A percentile compares a stretch with the other conserved stretches of the same genome.
Conservation (phyloP, 2,888 invertebrate species). For the Ommatoiulus sabulosus region DNA sequence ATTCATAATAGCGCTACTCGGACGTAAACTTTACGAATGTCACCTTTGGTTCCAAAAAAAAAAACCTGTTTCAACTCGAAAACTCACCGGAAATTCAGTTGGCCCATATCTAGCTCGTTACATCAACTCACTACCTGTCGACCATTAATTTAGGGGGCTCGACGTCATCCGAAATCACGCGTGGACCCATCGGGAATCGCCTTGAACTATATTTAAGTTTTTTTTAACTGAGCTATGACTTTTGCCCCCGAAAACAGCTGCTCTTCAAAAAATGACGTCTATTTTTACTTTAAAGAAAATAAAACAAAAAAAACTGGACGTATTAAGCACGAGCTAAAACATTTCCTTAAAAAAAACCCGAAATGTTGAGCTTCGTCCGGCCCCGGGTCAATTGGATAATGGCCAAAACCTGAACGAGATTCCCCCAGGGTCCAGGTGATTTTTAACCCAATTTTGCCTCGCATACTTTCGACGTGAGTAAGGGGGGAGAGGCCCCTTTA, state of each 20-base stretch:
- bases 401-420: background rate
- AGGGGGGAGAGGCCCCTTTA: background rate
- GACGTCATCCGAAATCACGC: background rate
- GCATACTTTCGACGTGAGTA: background rate
- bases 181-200: conserved; percentile 6
- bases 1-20: too few relatives aligned
- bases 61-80: too few relatives aligned
- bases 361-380: background rate
- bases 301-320: background rate
- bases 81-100: too few relatives aligned
- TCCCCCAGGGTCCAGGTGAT: background rate
- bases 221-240: background rate
- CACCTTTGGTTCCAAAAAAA: too few relatives aligned
- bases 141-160: background rate
- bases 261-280: background rate
- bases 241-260: background rate
- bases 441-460: conserved; percentile 8
- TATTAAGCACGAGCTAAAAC: background rate
- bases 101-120: too few relatives aligned
- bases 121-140: too few relatives aligned
- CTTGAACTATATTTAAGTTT: background rate
- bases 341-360: background rate
- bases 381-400: background rate
- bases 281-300: background rate
- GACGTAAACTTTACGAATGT: too few relatives aligned